These are phyloP conservation scores for Catharus minimus DNA, from an alignment of 2,113 vertebrate species.

Conservation along the genomic window DNA sequence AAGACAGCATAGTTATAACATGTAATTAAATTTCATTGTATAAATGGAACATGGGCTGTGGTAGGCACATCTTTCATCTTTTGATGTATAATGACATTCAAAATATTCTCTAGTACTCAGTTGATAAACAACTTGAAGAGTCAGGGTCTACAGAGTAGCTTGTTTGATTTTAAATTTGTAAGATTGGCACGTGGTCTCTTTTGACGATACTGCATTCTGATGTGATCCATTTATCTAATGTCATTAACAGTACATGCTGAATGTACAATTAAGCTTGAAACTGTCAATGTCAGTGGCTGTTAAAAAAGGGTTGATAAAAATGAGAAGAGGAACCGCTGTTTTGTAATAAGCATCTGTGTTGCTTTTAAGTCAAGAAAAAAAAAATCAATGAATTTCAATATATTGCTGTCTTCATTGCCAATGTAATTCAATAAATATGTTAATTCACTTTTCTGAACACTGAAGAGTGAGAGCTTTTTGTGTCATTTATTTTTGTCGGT, in stretches of 20 bases:
- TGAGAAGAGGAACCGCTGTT: slow-evolving; percentile 59
- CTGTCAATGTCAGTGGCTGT: slow-evolving; percentile 65
- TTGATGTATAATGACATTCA: slow-evolving; percentile 78
- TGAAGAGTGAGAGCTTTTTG: slow-evolving; percentile 56
- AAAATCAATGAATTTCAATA: slow-evolving; percentile 72
- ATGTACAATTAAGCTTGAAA: slow-evolving; percentile 73
- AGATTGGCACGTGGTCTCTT: slow-evolving; percentile 67
- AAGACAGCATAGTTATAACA: slow-evolving; percentile 58
- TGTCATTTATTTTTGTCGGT: slow-evolving; percentile 58
- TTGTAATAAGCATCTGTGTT: slow-evolving; percentile 71
- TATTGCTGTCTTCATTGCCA: slow-evolving; percentile 70
- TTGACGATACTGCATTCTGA: slow-evolving; percentile 60
- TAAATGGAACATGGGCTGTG: slow-evolving; percentile 66
- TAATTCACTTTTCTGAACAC: slow-evolving; percentile 64
- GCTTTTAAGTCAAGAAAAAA: slow-evolving; percentile 69
- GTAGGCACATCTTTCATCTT: slow-evolving; percentile 69
- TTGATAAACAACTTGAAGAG: slow-evolving; percentile 74
- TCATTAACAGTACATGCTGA: slow-evolving; percentile 70
- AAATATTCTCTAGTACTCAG: slow-evolving; percentile 71
- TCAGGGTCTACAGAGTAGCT: slow-evolving; percentile 65
- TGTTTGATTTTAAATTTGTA: slow-evolving; percentile 73
- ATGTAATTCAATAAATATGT: slow-evolving; percentile 74
- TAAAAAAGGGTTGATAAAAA: slow-evolving; percentile 66
- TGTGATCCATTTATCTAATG: slow-evolving; percentile 72
- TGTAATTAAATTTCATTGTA: slow-evolving; percentile 72